Evolutionary conservation across 2,888 invertebrate genomes (phyloP).

Genomic region (Oxystoma pomonae): DNA sequence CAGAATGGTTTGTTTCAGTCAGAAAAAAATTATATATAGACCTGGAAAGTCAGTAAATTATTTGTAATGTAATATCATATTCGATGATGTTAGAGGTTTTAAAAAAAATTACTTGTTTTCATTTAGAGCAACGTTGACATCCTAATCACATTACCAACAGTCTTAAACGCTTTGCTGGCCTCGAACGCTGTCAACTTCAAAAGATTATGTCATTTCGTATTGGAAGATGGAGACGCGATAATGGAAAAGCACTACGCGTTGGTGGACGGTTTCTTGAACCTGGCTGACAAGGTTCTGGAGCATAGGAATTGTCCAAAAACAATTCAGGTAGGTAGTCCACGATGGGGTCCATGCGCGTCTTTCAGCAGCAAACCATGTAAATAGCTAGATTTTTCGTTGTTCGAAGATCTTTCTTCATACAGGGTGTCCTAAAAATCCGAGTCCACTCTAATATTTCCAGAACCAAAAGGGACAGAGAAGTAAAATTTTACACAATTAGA

Average conservation of each 20-base stretch:
- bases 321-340: constrained; percentile 51
- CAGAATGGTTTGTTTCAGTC: no score
- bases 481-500: no score
- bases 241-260: constrained; percentile 52
- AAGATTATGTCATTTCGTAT: constrained; percentile 60
- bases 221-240: constrained; percentile 68
- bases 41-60: no score
- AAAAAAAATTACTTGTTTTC: constrained; percentile 40
- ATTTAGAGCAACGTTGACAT: constrained; percentile 55
- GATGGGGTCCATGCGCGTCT: no score
- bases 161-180: constrained; percentile 50
- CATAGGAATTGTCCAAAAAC: constrained; percentile 46
- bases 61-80: neutral
- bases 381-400: no score
- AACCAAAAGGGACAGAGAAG: no score
- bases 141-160: constrained; percentile 64
- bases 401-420: no score
- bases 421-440: no score
- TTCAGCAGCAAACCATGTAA: no score
- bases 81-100: neutral
- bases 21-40: no score
- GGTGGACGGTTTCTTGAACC: constrained; percentile 47
- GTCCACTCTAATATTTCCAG: no score
- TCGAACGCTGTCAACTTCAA: constrained; percentile 55
- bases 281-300: constrained; percentile 47